Evolutionary conservation across 2,888 invertebrate species (phyloP).

Genomic region (Eupithecia subfuscata): DNA sequence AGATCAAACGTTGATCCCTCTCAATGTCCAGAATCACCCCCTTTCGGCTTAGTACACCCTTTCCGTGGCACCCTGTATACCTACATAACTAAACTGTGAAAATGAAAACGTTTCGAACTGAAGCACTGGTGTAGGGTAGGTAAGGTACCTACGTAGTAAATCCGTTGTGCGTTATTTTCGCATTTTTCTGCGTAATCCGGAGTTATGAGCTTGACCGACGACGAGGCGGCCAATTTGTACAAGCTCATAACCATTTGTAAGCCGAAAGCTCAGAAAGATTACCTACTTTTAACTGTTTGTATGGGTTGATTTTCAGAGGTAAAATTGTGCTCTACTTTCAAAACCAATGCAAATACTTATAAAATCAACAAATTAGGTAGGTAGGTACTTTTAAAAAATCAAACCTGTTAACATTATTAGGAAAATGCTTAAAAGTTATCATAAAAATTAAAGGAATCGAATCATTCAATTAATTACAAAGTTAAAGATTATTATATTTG

Average conservation of each 20-base stretch:
- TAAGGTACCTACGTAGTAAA: conserved; percentile 9
- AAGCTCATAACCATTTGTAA: background rate
- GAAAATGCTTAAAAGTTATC: too few relatives aligned
- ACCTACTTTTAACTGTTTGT: background rate
- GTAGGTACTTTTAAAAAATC: too few relatives aligned
- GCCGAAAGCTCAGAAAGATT: background rate
- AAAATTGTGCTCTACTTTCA: background rate
- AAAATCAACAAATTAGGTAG: too few relatives aligned
- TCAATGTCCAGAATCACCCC: too few relatives aligned
- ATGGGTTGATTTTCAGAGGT: background rate
- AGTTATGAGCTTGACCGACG: conserved; percentile 31
- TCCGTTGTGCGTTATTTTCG: conserved; percentile 28
- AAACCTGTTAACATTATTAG: too few relatives aligned
- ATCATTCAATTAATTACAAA: too few relatives aligned
- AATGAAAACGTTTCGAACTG: background rate
- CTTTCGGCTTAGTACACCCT: too few relatives aligned
- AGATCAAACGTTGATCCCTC: too few relatives aligned
- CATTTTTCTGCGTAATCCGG: conserved; percentile 34
- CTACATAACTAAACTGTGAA: background rate
- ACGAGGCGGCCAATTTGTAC: conserved; percentile 27
- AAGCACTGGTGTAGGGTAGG: background rate
- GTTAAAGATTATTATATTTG: too few relatives aligned
- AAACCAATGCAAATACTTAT: too few relatives aligned
- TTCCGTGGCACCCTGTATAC: too few relatives aligned
- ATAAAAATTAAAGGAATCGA: too few relatives aligned